Evolutionary conservation across 2,113 vertebrate genomes (phyloP), one percentile per base, ranked within the genome.

Genomic region (Atlantisia rogersi): DNA sequence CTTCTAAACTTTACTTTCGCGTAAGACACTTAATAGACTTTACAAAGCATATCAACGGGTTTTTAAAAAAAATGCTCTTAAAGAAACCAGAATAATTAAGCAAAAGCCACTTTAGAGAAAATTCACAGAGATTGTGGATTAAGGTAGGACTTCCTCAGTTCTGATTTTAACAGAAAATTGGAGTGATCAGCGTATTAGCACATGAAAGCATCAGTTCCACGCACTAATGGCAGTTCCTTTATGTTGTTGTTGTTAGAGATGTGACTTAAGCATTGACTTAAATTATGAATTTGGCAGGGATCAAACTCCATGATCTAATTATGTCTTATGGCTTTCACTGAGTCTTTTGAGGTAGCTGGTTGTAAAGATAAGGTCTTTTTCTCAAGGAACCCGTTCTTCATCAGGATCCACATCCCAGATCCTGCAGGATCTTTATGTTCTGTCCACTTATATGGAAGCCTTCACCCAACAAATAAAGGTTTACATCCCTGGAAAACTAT

Each of bases 241-340:
- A 92, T 77, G 79, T 74, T 96, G 92, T 86, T 95, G 92, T 91
- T 91, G 63, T 92, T 96, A 92, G 80, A 86, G 75, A 95, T 70
- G 48, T 78, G 94, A 96, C 91, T 97, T 96, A 90, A 96, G 93
- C 81, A 9, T 85, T 91, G 92, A 96, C 92, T 96, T 95, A 93
- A 96, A 97, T 95, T 95, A 96, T 94, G 82, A 95, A 95, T 89
- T 92, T 94, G 87, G 92, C 95, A 96, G 95, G 96, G 95, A 96
- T 96, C 97, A 97, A 95, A 94, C 76, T 95, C 79, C 76, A 86
- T 88, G 92, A 90, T 96, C 96, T 96, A 95, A 97, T 95, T 95
- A 92, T 60, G 91, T 97, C 96, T 95, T 78, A 76, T 80, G 82
- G 94, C 58, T 95, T 94, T 88, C 94, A 87, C 62, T 58, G 85